A percentile compares a stretch with the other conserved stretches of the same genome.
Evolutionary conservation across 2,888 invertebrate genomes (phyloP).

Genomic region (Folsomia manolachei): DNA sequence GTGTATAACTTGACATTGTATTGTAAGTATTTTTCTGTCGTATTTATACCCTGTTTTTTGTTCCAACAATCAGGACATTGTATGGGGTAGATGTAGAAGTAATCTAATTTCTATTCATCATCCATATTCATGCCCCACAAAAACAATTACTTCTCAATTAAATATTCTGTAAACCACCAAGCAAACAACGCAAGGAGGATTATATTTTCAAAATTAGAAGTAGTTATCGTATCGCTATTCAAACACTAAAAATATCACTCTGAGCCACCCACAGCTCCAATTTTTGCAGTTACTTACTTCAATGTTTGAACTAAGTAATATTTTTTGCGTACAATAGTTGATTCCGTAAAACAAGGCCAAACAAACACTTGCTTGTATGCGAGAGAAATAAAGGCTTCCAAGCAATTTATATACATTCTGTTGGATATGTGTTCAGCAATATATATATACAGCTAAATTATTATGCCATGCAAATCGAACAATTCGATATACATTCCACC

Average conservation of each 20-base stretch:
- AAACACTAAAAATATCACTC: constrained; percentile 14
- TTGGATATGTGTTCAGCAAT: too few relatives aligned
- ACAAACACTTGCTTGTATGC: too few relatives aligned
- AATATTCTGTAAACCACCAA: constrained; percentile 7
- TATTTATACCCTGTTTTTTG: not conserved
- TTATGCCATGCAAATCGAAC: constrained; percentile 2
- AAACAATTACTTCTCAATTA: constrained; percentile 9
- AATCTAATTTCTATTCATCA: constrained; percentile 1
- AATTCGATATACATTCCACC: not conserved
- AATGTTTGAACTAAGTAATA: too few relatives aligned
- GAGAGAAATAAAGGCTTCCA: too few relatives aligned
- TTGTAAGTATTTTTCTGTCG: not conserved
- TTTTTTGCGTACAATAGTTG: too few relatives aligned
- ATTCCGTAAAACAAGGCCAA: too few relatives aligned
- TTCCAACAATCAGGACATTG: not conserved
- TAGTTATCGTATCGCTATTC: too few relatives aligned
- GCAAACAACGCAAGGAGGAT: not conserved
- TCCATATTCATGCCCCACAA: constrained; percentile 12
- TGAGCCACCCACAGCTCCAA: too few relatives aligned
- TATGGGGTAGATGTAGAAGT: not conserved
- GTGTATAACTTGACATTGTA: not conserved
- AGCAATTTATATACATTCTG: too few relatives aligned
- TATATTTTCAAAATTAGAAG: constrained; percentile 10
- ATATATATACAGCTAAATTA: too few relatives aligned
- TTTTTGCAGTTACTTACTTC: too few relatives aligned